These are phyloP conservation scores for Sialis fuliginosa DNA, from an alignment of 2,888 invertebrate species.

Conservation along the genomic window DNA sequence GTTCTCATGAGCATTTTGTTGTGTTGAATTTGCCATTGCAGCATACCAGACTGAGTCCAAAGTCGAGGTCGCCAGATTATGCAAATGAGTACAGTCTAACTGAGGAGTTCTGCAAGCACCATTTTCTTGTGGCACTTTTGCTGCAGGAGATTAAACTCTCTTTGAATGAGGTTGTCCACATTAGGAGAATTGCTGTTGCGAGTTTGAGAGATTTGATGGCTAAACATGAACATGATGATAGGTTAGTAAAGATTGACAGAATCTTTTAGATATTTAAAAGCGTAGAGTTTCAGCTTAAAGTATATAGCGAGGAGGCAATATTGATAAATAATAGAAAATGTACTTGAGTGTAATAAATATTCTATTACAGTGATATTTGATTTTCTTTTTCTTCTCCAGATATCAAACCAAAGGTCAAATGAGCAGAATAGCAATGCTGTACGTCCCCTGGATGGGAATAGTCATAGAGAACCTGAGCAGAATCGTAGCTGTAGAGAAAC, in stretches of 20 bases:
- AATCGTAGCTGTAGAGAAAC: constrained; percentile 31
- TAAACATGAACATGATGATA: constrained; percentile 86
- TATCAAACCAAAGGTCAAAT: constrained; percentile 66
- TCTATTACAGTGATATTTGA: too few relatives aligned
- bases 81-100: constrained; percentile 44
- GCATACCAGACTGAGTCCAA: constrained; percentile 39
- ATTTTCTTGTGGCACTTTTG: constrained; percentile 77
- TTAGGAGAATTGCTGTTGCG: constrained; percentile 61
- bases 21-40: constrained; percentile 81
- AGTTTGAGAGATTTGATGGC: constrained; percentile 74
- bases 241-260: constrained; percentile 21
- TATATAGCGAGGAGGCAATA: too few relatives aligned
- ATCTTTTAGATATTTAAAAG: too few relatives aligned
- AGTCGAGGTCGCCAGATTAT: constrained; percentile 28
- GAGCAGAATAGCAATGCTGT: constrained; percentile 72
- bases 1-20: constrained; percentile 88
- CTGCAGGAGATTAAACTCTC: constrained; percentile 78
- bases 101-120: constrained; percentile 77
- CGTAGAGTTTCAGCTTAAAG: too few relatives aligned
- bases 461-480: constrained; percentile 76
- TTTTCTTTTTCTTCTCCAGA: neutral
- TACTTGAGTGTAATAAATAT: too few relatives aligned
- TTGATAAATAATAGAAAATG: too few relatives aligned
- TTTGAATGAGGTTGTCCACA: constrained; percentile 67
- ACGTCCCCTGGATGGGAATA: constrained; percentile 80